phyloP scores from a whole-genome alignment of 23 tunicate species.

The Pegea sp. region DNA sequence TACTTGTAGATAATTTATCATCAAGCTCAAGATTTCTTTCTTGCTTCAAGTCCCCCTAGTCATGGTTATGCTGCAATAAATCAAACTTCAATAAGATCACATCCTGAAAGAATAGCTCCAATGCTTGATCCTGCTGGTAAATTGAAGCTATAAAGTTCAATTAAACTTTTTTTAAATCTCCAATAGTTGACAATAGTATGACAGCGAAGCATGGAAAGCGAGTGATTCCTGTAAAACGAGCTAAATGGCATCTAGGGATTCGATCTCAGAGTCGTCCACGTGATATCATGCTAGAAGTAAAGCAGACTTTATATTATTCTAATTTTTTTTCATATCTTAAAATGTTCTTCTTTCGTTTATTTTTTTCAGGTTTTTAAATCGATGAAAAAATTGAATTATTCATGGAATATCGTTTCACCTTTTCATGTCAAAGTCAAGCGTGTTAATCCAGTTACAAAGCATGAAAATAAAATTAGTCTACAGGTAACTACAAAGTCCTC shows the following conservation, averaged over 20 bases:
- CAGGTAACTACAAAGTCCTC: conserved; percentile 29
- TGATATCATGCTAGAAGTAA: conserved; percentile 85
- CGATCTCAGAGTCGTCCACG: conserved; percentile 85
- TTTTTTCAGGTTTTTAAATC: conserved; percentile 68
- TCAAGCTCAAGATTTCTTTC: conserved; percentile 96
- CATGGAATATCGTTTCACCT: conserved; percentile 68
- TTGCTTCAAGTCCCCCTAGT: conserved; percentile 82
- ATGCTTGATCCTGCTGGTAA: conserved; percentile 45
- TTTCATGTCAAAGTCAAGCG: conserved; percentile 74
- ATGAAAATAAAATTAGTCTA: conserved; percentile 73
- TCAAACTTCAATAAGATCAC: conserved; percentile 22
- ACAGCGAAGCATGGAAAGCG: conserved; percentile 30
- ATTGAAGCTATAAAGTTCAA: too few relatives aligned
- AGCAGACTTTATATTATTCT: too few relatives aligned
- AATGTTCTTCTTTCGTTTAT: background rate
- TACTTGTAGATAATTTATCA: conserved; percentile 94
- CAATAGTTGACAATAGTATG: too few relatives aligned
- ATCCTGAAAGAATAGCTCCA: conserved; percentile 92
- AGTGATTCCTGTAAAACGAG: conserved; percentile 46
- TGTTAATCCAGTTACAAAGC: conserved; percentile 61
- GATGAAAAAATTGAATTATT: conserved; percentile 68
- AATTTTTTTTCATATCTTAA: too few relatives aligned
- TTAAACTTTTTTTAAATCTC: too few relatives aligned
- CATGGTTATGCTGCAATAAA: conserved; percentile 7
- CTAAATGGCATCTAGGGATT: conserved; percentile 97